These are phyloP conservation scores for Copsychus sechellarum DNA, from an alignment of 2,113 vertebrate species.

Conservation along the genomic window DNA sequence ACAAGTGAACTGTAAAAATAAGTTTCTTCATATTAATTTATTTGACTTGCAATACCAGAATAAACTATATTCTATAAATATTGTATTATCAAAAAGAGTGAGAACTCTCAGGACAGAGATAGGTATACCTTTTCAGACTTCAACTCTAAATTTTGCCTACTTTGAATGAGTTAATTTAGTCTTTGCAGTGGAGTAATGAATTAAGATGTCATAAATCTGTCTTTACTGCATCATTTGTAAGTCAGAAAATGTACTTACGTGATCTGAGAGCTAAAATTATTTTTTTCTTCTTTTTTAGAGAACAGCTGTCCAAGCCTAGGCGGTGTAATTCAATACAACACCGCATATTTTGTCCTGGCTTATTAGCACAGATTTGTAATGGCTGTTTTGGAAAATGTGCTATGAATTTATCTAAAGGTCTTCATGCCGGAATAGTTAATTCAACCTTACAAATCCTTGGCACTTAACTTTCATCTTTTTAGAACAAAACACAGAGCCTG, in stretches of 20 bases:
- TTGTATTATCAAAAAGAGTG: not conserved
- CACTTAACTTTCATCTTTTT: constrained; percentile 57
- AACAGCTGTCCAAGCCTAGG: constrained; percentile 79
- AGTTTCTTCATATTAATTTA: not conserved
- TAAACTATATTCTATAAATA: not conserved
- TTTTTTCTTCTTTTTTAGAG: constrained; percentile 1
- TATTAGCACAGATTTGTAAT: constrained; percentile 64
- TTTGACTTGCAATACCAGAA: not conserved
- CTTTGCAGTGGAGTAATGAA: not conserved
- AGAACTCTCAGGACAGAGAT: not conserved
- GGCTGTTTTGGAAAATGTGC: constrained; percentile 75
- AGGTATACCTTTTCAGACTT: not conserved
- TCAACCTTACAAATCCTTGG: constrained; percentile 62
- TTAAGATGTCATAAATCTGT: not conserved
- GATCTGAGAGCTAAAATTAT: not conserved
- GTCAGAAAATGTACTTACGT: not conserved
- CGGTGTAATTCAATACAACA: constrained; percentile 71
- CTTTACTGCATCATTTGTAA: not conserved
- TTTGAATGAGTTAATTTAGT: not conserved
- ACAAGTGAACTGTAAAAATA: not conserved
- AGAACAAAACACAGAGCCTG: constrained; percentile 58
- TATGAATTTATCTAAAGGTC: constrained; percentile 50
- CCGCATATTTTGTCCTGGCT: constrained; percentile 38
- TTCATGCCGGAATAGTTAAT: constrained; percentile 51
- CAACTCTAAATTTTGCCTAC: not conserved